Evolutionary conservation across 2,797 vertebrate species (phyloP), one percentile per base, ranked within the genome.

Genomic region (Brachyrhaphis roseni): DNA sequence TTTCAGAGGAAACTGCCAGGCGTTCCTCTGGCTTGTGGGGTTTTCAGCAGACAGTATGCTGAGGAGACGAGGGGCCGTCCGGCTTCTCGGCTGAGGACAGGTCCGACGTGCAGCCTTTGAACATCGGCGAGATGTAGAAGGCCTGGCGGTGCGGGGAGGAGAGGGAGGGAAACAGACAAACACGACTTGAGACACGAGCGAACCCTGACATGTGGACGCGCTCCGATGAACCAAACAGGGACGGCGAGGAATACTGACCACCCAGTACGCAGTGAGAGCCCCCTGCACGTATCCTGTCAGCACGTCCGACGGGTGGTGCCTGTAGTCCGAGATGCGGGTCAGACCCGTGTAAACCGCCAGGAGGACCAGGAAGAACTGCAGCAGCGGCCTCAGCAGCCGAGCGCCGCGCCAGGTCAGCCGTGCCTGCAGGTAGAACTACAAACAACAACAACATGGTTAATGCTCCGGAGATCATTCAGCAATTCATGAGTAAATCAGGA

Each of bases 401-500:
- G 95, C 93, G 0, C 95, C 93, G 0, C 49, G 80, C 94, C 95
- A 96, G 0, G 87, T 93, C 41, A 94, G 64, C 23, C 94, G 84
- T 0, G 95, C 94, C 88, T 96, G 95, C 81, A 96, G 81, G 76
- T 95, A 96, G 84, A 97, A 94, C 95, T 96, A 62, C 20, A 86
- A 78, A 75, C 31, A 57, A 77, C n/a, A 62, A 20, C 10, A 3
- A 7, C 1, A 1, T 71, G 62, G 70, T 83, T 16, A 57, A 4
- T 72, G n/a, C 4, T 2, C 2, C n/a, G 16, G 39, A 46, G 10
- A 20, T 71, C 15, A 55, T 43, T 20, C 31, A 62, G 28, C n/a
- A 3, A 28, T 71, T 4, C 8, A 43, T 23, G 39, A 57, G 15
- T 43, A 34, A 55, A 49, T 43, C 46, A 70, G 28, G 39, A 75